Evolutionary conservation across 2,888 invertebrate species (phyloP), one percentile per base, ranked within the genome.

Genomic region (Hypomecis punctinalis): DNA sequence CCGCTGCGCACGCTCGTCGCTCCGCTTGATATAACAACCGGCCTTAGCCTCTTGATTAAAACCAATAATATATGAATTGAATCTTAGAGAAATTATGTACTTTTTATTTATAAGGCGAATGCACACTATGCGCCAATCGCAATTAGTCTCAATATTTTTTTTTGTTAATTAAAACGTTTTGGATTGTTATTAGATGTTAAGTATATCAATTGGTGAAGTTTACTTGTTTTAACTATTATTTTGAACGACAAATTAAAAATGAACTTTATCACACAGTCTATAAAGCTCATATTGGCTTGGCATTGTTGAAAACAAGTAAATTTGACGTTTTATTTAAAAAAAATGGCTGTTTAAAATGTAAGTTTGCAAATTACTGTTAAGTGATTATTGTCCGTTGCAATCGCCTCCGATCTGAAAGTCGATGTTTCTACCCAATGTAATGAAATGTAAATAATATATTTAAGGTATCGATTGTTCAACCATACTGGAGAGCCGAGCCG

Each of bases 401-500:
- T 52, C 48, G 62, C 23, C 40, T 48, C 60, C 59, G 64, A 69
- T 66, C 62, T 66, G 67, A 61, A 42, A 63, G 43, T 61, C 36
- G 61, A 62, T 64, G 56, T 60, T 67, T 55, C 62, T 33, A 40
- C 47, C 49, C 55, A 61, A 70, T 79, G 72, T 79, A 52, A 74
- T 76, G 69, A 73, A 66, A 63, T 76, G 72, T 72, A 73, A 69
- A 76, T 74, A 72, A 67, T 73, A 63, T 61, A 72, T 67, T 72
- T 76, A 61, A 62, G 77, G 7, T 9, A 36, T 84, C 84, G 84
- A 74, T 76, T 84, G 87, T 89, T 84, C 89, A 89, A 88, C 83
- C 75, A 86, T 86, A 88, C 80, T 61, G 83, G 82, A 65, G 79
- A 75, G 75, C 61, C 67, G 61, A 58, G 74, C 72, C 67, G 63